A percentile compares a stretch with the other conserved stretches of the same genome.
Conservation (phyloP, 2,113 vertebrate genomes). For the Anolis carolinensis region DNA sequence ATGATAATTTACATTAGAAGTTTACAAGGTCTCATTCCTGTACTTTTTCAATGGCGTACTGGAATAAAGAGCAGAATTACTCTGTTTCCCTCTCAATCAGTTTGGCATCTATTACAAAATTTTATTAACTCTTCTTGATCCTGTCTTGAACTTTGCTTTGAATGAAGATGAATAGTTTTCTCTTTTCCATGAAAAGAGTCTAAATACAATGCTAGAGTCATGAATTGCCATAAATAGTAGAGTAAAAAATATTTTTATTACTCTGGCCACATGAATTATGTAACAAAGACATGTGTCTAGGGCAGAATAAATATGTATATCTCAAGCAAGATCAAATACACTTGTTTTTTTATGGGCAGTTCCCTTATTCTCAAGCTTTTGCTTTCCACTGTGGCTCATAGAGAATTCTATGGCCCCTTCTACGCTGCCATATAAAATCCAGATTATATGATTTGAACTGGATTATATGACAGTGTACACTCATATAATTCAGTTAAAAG, state of each 20-base stretch:
- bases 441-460: no score
- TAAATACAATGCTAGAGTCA: background rate
- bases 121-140: background rate
- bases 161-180: background rate
- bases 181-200: background rate
- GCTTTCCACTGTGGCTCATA: no score
- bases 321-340: background rate
- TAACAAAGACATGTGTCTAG: background rate
- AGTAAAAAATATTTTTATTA: background rate
- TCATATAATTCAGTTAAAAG: no score
- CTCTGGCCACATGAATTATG: background rate
- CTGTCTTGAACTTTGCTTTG: background rate
- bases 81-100: background rate
- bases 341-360: background rate
- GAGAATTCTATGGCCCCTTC: no score
- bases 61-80: background rate
- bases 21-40: constrained; percentile 6
- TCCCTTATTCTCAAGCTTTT: background rate
- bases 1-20: constrained; percentile 2
- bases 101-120: background rate
- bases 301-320: no score
- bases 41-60: background rate
- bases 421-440: no score
- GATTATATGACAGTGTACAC: no score
- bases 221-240: background rate